Conservation (phyloP, 2,113 vertebrate species). For the Nanger granti region DNA sequence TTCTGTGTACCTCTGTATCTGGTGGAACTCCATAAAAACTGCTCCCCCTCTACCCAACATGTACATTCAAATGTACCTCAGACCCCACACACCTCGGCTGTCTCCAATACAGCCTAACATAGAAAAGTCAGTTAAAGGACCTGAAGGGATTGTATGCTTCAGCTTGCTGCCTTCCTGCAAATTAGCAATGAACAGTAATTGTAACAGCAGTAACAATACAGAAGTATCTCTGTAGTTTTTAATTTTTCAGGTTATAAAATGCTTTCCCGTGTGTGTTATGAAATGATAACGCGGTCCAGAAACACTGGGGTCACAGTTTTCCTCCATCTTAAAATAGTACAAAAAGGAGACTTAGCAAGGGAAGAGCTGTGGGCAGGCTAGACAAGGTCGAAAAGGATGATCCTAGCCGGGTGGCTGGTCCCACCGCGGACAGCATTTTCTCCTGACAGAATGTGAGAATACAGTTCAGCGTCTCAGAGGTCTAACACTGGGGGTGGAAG, state of each 20-base stretch:
- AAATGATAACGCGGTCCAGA: not conserved
- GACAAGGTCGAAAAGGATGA: accelerated
- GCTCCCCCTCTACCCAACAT: not conserved
- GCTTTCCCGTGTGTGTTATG: not conserved
- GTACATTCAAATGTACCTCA: not conserved
- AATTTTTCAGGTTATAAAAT: not conserved
- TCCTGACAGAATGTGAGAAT: not conserved
- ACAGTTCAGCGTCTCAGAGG: not conserved
- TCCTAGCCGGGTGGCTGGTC: not conserved
- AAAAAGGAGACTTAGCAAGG: not conserved
- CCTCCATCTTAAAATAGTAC: not conserved
- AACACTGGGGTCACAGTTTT: not conserved
- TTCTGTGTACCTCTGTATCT: not conserved
- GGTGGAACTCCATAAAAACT: not conserved
- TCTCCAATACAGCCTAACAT: not conserved
- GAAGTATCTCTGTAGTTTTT: not conserved
- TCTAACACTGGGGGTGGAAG: not conserved
- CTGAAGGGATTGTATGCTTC: not conserved
- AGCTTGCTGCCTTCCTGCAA: not conserved
- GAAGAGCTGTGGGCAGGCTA: not conserved
- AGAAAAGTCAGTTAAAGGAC: not conserved
- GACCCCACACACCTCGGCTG: not conserved
- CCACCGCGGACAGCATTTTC: not conserved
- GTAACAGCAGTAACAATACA: too few relatives aligned
- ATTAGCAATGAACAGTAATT: not conserved